Base-by-base conservation (phyloP, 2,113 vertebrate species). In the Rhipidura dahli region DNA sequence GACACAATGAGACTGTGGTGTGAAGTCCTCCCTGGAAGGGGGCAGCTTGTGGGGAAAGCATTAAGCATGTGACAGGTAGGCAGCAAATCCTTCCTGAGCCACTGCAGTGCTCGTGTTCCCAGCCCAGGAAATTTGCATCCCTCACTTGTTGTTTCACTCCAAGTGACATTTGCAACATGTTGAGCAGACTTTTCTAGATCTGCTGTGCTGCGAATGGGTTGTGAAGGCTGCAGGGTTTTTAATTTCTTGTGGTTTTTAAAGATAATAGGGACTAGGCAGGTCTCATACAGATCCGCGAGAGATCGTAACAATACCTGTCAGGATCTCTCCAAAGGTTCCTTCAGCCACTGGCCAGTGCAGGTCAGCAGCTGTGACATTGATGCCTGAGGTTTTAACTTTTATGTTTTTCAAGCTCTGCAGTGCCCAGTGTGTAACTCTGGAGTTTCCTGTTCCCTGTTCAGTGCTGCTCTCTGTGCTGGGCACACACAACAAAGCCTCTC, bases 1-100 rank as follows among this genome's bases (percentile, higher is more conserved):
- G 21, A 14, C 11, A 33, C 7, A 7, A 7, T 39, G 37, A 84
- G 23, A 7, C 12, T 37, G 8, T 15, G 64, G 10, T 63, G 54
- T 28, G 51, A 71, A 75, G 19, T 8, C 5, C 3, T 39, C 8
- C 15, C 40, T 57, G 49, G 30, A 44, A 79, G 31, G 26, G 11
- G 9, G 3, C 13, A 72, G 15, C 56, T 31, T 11, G 1, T 13
- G 13, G 15, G 21, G 7, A 42, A 71, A 69, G 15, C 9, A 28
- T 47, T 61, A 6, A 13, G 16, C 7, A 6, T 21, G 27, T n/a
- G 35, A 4, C 49, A 54, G 63, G 24, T 8, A 39, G 37, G 71
- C 64, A 54, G 14, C 0, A 0, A 45, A 31, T 77, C 63, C 33
- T n/a, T 47, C 59, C 2, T 13, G 33, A 81, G 60, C 27, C 33